Evolutionary conservation across 64 coral and sea anemone genomes (phyloP), one percentile per base, ranked within the genome.

Genomic region (Catalaphyllia jardinei): DNA sequence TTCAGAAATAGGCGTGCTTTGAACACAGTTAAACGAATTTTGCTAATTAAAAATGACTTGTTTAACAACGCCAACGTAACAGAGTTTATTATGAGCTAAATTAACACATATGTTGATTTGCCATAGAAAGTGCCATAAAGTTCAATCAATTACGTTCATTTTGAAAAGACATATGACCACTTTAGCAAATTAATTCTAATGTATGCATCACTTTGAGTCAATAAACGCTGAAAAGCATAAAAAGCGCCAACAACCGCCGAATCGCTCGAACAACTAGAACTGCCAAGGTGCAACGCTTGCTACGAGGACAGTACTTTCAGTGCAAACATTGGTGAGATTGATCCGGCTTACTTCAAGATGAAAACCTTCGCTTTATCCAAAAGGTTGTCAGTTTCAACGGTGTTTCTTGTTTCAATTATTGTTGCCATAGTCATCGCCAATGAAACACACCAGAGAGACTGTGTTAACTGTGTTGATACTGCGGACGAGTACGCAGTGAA

Each of bases 151-250:
- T n/a, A 49, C 19, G 59, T 61, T 10, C 76, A 78, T 78, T 78
- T 50, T 78, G 7, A 62, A 84, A 69, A 20, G 65, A 63, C 25
- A 50, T 67, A 67, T 67, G 31, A 33, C 12, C 8, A 28, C 22
- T 33, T 46, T 22, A 50, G 81, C 19, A 84, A 84, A 67, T 84
- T 51, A 27, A n/a, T 7, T n/a, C 5, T 84, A 84, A 84, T 84
- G 49, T 84, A 84, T 84, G 81, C 81, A 10, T 67, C 11, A 28
- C 17, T 46, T 71, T 49, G n/a, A 84, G 81, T 84, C 62, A 84
- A 84, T 69, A 84, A 84, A 84, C 52, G 62, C 81, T 25, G 14
- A 22, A 24, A 64, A 61, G 8, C 4, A 30, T 61, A 65, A 13
- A 54, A 55, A 78, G 24, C 24, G 20, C 17, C 60, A 38, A 20